phyloP scores from a whole-genome alignment of 2,113 vertebrate genomes.

The Psilopogon haemacephalus region DNA sequence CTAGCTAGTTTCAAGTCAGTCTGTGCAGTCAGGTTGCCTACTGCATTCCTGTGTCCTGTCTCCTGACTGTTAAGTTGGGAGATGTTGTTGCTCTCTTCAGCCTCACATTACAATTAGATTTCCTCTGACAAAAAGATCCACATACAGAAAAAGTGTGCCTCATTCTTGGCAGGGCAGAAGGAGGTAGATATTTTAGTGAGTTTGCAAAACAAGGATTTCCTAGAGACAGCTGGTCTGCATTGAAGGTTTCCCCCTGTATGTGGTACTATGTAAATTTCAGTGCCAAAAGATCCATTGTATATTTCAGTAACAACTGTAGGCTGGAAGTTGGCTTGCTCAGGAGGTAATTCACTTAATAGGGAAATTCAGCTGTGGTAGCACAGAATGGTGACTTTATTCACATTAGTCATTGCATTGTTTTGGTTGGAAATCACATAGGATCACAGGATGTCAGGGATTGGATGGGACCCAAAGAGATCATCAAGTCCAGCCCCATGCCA shows the following conservation, averaged over 20 bases:
- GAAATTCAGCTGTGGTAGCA: background rate
- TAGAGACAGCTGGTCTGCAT: background rate
- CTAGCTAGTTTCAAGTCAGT: background rate
- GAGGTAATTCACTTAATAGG: background rate
- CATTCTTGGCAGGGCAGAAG: background rate
- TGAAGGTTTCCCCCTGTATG: background rate
- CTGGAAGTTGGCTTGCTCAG: background rate
- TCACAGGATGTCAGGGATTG: too few species aligned
- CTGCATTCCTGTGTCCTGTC: background rate
- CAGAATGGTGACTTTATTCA: background rate
- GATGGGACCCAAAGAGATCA: too few species aligned
- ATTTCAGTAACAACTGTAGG: background rate
- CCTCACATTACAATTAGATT: background rate
- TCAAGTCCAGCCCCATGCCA: too few species aligned
- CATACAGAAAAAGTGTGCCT: fast-evolving
- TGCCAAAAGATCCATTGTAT: background rate
- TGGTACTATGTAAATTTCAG: background rate
- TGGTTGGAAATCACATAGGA: too few species aligned
- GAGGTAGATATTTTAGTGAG: background rate
- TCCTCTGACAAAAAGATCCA: background rate
- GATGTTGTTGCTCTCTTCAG: background rate
- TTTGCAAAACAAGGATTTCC: background rate
- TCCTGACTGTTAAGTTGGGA: background rate
- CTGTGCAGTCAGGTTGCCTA: background rate
- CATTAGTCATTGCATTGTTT: background rate